These are phyloP conservation scores for Venustoraphidia nigricollis DNA, from an alignment of 2,888 invertebrate genomes.

Conservation along the genomic window DNA sequence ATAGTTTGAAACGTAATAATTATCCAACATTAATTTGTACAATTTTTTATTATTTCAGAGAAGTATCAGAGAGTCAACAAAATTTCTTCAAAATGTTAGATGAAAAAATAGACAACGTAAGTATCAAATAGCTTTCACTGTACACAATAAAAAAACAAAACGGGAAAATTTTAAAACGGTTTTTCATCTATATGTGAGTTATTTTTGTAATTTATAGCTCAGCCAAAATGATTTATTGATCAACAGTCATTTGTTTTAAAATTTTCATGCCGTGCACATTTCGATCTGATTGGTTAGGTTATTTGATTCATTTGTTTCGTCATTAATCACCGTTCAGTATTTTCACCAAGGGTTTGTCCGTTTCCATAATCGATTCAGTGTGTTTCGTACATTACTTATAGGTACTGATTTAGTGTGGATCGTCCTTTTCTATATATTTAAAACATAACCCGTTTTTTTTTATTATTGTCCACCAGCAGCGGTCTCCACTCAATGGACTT, in stretches of 20 bases:
- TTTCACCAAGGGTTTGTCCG: too few species aligned
- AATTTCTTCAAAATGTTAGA: conserved; percentile 90
- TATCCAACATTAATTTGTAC: background rate
- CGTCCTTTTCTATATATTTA: too few species aligned
- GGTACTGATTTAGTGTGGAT: too few species aligned
- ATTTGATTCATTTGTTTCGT: too few species aligned
- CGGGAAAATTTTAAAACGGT: too few species aligned
- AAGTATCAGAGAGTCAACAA: conserved; percentile 76
- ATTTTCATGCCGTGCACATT: background rate
- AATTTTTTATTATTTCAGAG: conserved; percentile 41
- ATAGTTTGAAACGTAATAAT: too few species aligned
- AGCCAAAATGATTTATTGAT: background rate
- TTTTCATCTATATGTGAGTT: background rate
- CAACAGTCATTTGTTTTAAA: background rate
- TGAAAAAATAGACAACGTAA: conserved; percentile 79
- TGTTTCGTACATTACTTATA: too few species aligned
- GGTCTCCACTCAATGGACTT: too few species aligned
- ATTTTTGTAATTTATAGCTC: background rate
- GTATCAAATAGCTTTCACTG: conserved; percentile 16
- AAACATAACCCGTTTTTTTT: too few species aligned
- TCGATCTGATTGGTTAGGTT: background rate
- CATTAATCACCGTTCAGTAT: too few species aligned
- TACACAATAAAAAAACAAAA: background rate
- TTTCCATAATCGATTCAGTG: too few species aligned
- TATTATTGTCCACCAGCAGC: too few species aligned